Evolutionary conservation across 1,140 invertebrate species (phyloP).

Genomic region (Drosophila micromelanica): DNA sequence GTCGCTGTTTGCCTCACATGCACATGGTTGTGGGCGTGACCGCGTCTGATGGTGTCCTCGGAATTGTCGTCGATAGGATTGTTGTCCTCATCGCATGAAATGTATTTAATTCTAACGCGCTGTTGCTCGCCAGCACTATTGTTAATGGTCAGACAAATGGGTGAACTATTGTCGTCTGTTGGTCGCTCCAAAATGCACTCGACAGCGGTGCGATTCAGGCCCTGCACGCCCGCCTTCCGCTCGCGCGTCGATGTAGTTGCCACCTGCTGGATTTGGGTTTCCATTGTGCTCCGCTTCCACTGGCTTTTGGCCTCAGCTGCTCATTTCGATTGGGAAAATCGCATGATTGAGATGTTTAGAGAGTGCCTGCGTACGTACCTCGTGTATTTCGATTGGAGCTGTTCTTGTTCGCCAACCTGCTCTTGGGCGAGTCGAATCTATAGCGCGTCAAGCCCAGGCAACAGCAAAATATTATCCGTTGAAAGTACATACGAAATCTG

Average conservation of each 20-base stretch:
- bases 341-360: conserved; percentile 18
- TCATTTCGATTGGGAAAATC: conserved; percentile 27
- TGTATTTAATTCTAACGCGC: conserved; percentile 77
- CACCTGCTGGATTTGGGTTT: conserved; percentile 78
- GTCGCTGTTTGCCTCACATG: conserved; percentile 3
- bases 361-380: conserved; percentile 50
- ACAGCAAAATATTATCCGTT: conserved; percentile 85
- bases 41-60: not conserved
- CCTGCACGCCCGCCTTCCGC: conserved; percentile 27
- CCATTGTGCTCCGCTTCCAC: conserved; percentile 83
- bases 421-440: conserved; percentile 68
- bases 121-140: conserved; percentile 68
- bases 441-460: conserved; percentile 63
- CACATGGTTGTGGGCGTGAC: conserved; percentile 3
- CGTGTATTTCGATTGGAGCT: conserved; percentile 66
- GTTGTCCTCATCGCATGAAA: conserved; percentile 83
- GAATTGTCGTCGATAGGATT: conserved; percentile 68
- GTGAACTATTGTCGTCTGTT: conserved; percentile 63
- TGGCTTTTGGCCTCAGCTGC: conserved; percentile 71
- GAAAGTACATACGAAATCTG: conserved; percentile 86
- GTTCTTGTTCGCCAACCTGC: conserved; percentile 64
- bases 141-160: conserved; percentile 72
- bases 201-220: conserved; percentile 42
- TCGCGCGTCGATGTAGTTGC: conserved; percentile 57
- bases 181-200: conserved; percentile 68